Evolutionary conservation across 1,140 invertebrate species (phyloP), one percentile per base, ranked within the genome.

Genomic region (Armadillidium nasatum): DNA sequence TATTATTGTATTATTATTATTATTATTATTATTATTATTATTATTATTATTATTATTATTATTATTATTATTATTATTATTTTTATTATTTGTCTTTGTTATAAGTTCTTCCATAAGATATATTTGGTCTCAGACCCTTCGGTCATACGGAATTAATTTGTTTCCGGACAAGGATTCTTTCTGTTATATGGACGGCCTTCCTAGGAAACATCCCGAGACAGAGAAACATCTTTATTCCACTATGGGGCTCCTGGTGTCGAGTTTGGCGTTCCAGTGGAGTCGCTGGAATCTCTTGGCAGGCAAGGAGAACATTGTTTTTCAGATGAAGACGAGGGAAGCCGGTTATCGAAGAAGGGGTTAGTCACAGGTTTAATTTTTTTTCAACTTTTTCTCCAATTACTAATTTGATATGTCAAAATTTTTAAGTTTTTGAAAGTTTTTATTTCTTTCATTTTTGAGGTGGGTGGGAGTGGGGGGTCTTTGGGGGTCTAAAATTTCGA

Each of bases 101-200:
- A 33, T 33, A 1, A 33, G 33, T 33, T 33, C 6, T 3, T 1
- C 6, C 1, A 33, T 33, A 33, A 33, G 1, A 33, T 33, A 33
- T 33, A 3, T 33, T 33, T 33, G 33, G 33, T 82, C 84, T 10
- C 83, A 93, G 91, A 88, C 89, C 77, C 87, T 94, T 85, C 88
- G 88, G 77, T 85, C 86, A 44, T 88, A 89, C 7, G 93, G 93
- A n/a, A 89, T 95, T 50, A 94, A 96, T 83, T 86, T 97, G n/a
- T 97, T 96, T 84, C 94, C 94, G 0, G 90, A 90, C 76, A 89
- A 89, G 77, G 95, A 96, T 85, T 92, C 91, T 0, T 89, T 90
- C 80, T 91, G 90, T 82, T 94, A 95, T 84, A 88, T 95, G 10
- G 92, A 93, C 83, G 90, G 90, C 4, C 84, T 88, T 0, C 88